A percentile compares a stretch with the other conserved stretches of the same genome.
phyloP scores from a whole-genome alignment of 2,113 vertebrate species.

The Tauraco erythrolophus region DNA sequence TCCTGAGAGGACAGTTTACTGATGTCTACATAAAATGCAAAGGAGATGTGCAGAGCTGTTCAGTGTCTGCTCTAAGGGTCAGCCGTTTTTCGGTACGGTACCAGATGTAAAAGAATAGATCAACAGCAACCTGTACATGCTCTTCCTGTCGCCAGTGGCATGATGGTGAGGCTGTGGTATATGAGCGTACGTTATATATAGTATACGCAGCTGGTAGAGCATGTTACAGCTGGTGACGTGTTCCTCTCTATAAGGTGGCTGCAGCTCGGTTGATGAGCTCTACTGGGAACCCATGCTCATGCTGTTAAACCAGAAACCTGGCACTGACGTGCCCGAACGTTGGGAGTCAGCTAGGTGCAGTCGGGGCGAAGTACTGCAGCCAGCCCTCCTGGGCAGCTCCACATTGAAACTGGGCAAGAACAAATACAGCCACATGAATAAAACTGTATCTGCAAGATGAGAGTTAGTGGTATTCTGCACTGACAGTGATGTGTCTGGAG shows the following conservation, averaged over 20 bases:
- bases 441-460: neutral
- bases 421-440: neutral
- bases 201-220: neutral
- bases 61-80: neutral
- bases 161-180: rapidly evolving
- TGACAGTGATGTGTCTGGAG: neutral
- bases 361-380: neutral
- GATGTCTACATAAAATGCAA: neutral
- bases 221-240: neutral
- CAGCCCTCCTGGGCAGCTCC: neutral
- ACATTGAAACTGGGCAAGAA: neutral
- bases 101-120: neutral
- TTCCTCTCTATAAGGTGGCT: neutral
- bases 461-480: neutral
- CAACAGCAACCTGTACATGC: neutral
- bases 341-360: neutral
- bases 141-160: neutral
- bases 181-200: neutral
- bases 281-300: neutral
- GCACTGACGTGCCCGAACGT: rapidly evolving
- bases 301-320: neutral
- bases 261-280: neutral
- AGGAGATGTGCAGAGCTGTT: neutral
- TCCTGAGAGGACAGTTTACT: neutral
- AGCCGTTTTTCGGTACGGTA: neutral